phyloP scores from a whole-genome alignment of 2,888 invertebrate genomes.

The Nephrotoma guestfalica region DNA sequence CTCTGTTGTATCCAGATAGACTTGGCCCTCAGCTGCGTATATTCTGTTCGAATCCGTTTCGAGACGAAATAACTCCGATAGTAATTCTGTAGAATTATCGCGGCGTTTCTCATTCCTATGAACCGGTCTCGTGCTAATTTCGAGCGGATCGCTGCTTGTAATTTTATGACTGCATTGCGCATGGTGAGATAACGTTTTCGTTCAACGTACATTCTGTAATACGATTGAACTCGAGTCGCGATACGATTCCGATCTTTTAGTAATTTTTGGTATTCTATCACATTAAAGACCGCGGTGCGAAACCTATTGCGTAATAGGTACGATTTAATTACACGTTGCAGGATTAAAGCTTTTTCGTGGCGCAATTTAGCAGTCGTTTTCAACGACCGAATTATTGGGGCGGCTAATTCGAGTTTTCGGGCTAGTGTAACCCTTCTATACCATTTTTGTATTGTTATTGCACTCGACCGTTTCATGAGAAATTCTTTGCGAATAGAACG shows the following conservation, averaged over 20 bases:
- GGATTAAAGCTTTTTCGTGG: constrained; percentile 15
- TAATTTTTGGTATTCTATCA: constrained; percentile 12
- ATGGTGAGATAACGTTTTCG: constrained; percentile 19
- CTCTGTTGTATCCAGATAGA: constrained; percentile 16
- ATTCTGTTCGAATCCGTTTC: constrained; percentile 16
- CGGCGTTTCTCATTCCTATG: constrained; percentile 13
- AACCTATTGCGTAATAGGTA: constrained; percentile 29
- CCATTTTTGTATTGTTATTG: constrained; percentile 35
- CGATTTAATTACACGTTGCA: constrained; percentile 16
- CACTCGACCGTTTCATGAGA: constrained; percentile 27
- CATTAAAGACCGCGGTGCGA: constrained; percentile 21
- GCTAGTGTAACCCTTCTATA: constrained; percentile 30
- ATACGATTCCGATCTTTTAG: constrained; percentile 13
- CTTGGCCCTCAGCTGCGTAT: constrained; percentile 13
- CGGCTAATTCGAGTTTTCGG: constrained; percentile 18
- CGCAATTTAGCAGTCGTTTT: constrained; percentile 16
- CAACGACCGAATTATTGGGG: constrained; percentile 14
- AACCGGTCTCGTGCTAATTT: constrained; percentile 18
- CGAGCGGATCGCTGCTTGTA: constrained; percentile 32
- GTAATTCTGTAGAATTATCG: constrained; percentile 19
- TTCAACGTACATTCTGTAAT: constrained; percentile 23
- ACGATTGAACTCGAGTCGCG: constrained; percentile 23
- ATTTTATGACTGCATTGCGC: constrained; percentile 19
- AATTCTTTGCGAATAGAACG: constrained; percentile 28
- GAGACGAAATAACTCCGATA: constrained; percentile 17